Evolutionary conservation across 2,113 vertebrate genomes (phyloP).

Genomic region (Leucosticte australis): DNA sequence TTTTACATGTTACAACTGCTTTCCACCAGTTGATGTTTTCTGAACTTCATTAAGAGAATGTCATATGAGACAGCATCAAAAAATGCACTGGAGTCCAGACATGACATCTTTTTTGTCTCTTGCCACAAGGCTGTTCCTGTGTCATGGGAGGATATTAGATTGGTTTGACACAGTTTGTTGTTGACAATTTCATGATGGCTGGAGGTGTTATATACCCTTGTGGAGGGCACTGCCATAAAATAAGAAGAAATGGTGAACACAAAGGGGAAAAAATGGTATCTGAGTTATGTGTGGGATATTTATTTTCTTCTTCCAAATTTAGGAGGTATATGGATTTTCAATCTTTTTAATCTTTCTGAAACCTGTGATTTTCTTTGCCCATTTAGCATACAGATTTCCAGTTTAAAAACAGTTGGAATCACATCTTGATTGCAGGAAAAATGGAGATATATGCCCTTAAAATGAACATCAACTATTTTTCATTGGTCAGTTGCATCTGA

Average conservation of each 20-base stretch:
- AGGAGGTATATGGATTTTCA: not conserved
- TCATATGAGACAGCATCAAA: not conserved
- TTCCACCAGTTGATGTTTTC: not conserved
- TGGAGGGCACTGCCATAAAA: not conserved
- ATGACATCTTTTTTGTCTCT: not conserved
- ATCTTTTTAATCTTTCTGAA: not conserved
- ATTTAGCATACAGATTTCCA: not conserved
- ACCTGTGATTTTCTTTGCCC: not conserved
- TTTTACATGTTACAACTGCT: not conserved
- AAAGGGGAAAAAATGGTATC: not conserved
- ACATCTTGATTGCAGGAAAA: not conserved
- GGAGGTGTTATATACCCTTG: constrained; percentile 13
- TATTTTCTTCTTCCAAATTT: not conserved
- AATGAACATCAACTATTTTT: not conserved
- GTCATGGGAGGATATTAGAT: not conserved
- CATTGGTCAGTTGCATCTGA: not conserved
- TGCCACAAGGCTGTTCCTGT: not conserved
- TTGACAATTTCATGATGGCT: not conserved
- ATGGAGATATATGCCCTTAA: not conserved
- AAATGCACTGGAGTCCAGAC: not conserved
- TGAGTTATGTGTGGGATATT: not conserved
- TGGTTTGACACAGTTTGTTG: not conserved
- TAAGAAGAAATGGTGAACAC: not conserved
- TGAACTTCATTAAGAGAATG: not conserved
- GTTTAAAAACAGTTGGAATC: not conserved